phyloP scores from a whole-genome alignment of 2,888 invertebrate species.

The Cheilosia scutellata region DNA sequence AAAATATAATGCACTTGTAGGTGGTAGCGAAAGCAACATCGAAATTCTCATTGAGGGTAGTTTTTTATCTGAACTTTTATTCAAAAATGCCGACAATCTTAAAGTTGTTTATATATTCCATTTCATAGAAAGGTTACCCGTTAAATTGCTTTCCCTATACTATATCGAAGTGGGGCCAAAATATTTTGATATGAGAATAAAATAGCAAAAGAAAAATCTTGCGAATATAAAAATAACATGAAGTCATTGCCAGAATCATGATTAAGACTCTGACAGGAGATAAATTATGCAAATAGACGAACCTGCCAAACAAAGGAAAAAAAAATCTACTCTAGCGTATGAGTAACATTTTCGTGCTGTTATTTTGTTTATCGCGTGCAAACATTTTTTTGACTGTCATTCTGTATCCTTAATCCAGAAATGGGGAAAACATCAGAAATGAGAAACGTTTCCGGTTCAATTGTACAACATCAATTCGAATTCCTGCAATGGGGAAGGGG shows the following conservation, averaged over 20 bases:
- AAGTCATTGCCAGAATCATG: slow-evolving; percentile 35
- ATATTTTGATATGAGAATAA: no score
- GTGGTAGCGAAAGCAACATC: no score
- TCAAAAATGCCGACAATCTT: no score
- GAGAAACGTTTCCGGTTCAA: slow-evolving; percentile 38
- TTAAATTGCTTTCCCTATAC: no score
- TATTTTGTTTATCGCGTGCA: slow-evolving; percentile 4
- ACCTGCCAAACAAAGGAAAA: background rate
- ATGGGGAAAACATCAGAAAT: slow-evolving; percentile 7
- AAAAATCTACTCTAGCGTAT: slow-evolving; percentile 3
- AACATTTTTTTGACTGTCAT: slow-evolving; percentile 8
- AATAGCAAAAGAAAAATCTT: slow-evolving; percentile 27
- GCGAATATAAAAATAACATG: slow-evolving; percentile 14
- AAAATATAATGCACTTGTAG: no score
- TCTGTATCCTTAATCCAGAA: slow-evolving; percentile 32
- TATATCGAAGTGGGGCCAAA: no score
- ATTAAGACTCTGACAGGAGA: slow-evolving; percentile 45
- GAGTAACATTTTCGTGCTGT: slow-evolving; percentile 6
- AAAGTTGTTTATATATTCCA: no score
- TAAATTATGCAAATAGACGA: slow-evolving; percentile 55
- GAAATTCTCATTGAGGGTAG: no score
- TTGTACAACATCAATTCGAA: slow-evolving; percentile 42
- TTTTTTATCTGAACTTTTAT: no score
- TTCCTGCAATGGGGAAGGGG: background rate
- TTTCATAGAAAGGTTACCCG: no score